Conservation (phyloP, 2,797 vertebrate genomes). For the Emys orbicularis region DNA sequence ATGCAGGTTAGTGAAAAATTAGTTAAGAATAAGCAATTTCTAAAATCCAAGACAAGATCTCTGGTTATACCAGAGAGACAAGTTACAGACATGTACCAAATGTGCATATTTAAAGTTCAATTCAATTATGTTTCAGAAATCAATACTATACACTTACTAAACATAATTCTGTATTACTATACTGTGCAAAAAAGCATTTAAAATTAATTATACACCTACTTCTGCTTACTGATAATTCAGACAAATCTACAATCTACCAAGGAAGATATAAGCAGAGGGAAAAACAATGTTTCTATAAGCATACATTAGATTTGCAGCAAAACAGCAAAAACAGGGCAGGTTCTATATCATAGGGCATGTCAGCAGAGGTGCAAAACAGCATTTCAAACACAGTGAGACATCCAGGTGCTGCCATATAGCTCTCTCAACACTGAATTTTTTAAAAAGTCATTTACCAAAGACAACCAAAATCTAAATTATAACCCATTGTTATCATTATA, state of each 20-base stretch:
- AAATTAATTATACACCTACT: constrained; percentile 25
- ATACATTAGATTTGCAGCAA: constrained; percentile 65
- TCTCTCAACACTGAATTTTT: constrained; percentile 71
- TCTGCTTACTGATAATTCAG: background rate
- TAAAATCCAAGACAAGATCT: constrained; percentile 21
- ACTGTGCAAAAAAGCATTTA: constrained; percentile 4
- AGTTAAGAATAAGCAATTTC: background rate
- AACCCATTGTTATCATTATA: constrained; percentile 4
- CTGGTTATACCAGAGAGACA: constrained; percentile 12
- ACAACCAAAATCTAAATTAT: constrained; percentile 36
- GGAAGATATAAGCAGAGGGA: constrained; percentile 44
- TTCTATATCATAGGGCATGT: constrained; percentile 23
- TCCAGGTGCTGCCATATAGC: constrained; percentile 73
- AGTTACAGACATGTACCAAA: background rate
- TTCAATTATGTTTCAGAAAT: background rate
- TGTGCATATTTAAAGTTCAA: background rate
- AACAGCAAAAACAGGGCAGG: constrained; percentile 65
- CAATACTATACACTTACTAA: background rate
- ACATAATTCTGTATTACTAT: constrained; percentile 1
- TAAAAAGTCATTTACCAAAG: constrained; percentile 44
- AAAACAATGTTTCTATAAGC: constrained; percentile 52
- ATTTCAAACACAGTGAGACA: constrained; percentile 74
- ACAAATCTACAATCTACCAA: constrained; percentile 36
- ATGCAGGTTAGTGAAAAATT: constrained; percentile 1
- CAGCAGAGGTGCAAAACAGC: constrained; percentile 72